Evolutionary conservation across 2,888 invertebrate genomes (phyloP), one percentile per base, ranked within the genome.

Genomic region (Callosobruchus maculatus): DNA sequence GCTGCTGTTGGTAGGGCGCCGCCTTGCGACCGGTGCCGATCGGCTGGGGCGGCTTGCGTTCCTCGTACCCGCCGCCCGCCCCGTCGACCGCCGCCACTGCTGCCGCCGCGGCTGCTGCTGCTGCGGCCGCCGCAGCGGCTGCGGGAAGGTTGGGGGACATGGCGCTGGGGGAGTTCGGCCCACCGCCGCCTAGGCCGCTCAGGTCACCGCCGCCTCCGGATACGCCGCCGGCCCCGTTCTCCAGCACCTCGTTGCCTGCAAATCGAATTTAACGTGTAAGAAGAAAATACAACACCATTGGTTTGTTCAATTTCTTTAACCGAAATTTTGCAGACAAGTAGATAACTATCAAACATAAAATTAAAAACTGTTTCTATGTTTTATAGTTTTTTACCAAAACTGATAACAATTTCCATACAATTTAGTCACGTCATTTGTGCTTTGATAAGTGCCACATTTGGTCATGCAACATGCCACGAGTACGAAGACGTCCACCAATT

Each of bases 1-100:
- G 21, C 74, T 82, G 84, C 49, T 49, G 49, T 49, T 82, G 84
- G 71, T 75, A 72, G 74, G 81, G 84, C 18, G 82, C 90, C 84
- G 82, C 90, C 85, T 93, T 93, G 90, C 95, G 90, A 88, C 95
- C 95, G 0, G 94, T 95, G 79, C 95, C 95, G 85, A 95, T 95
- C 72, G 95, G 95, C 75, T 85, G 86, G 70, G 88, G 88, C 86
- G 88, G 88, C 86, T 93, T 92, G 30, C 90, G 85, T 75, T 89
- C 89, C 77, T 89, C 90, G 71, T 78, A 80, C 69, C 77, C 76
- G 21, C 73, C 76, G 9, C 77, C 76, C 13, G 13, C 26, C 20
- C 9, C 22, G 26, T 18, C 9, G 70, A 73, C 77, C 70, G 74
- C 67, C 21, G 73, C 71, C 3, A 74, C 79, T 21, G 77, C 21